Evolutionary conservation across 1,140 invertebrate species (phyloP), one percentile per base, ranked within the genome.

Genomic region (Penaeus chinensis): DNA sequence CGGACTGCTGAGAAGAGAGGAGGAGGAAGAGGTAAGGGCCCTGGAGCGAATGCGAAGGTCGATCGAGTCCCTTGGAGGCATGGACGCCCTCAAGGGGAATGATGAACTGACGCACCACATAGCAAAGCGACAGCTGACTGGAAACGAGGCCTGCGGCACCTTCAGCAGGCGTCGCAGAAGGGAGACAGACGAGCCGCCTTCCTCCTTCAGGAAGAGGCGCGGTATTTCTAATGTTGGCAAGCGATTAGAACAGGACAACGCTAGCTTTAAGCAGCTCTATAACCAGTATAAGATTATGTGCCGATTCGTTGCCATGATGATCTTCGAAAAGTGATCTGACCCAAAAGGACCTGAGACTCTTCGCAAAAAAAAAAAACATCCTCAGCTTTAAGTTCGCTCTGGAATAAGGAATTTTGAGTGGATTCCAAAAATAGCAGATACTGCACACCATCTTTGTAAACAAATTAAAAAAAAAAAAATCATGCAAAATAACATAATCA

Each of bases 241-340:
- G 86, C 71, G 78, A 2, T 61, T 87, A 37, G 86, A 87, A 24
- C 66, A 82, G 24, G 86, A 81, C 22, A 87, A 78, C 54, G 66
- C 81, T 5, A 61, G 71, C 22, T 82, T 47, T 79, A 82, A 65
- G 37, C 86, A 87, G 54, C 80, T 87, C 69, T 83, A 63, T 69
- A 87, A 62, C 62, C 86, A 87, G 24, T 87, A 83, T 42, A 87
- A 77, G 60, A 78, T 62, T 4, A 78, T 87, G 80, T 87, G 86
- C 65, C 61, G 76, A n/a, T 87, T 87, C 71, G 61, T 87, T 0
- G 80, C 86, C 27, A 63, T 87, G 86, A 18, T 69, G 1, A 71
- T 82, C 3, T 87, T 87, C 76, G 86, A 83, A n/a, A 76, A 87
- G 77, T 85, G 79, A 74, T 54, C 16, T 13, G 54, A 54, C 5